Evolutionary conservation across 2,797 vertebrate genomes (phyloP), one percentile per base, ranked within the genome.

Genomic region (Thaleichthys pacificus): DNA sequence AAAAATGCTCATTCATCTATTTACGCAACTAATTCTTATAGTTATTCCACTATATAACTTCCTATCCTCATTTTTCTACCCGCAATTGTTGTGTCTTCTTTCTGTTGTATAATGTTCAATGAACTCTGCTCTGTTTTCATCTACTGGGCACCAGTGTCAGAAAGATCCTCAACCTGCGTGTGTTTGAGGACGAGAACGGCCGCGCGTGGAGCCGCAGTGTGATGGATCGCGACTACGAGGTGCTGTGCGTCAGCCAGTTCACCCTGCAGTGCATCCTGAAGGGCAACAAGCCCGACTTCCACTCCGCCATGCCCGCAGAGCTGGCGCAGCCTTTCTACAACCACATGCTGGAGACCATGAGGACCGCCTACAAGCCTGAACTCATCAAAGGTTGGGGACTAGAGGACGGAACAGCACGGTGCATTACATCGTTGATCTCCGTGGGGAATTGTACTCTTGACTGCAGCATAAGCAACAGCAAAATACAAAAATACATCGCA

Each of bases 261-360:
- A 99, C 97, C 5, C 94, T 99, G 32, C 97, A 99, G 86, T 97
- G 95, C 66, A 89, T 96, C 63, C 92, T 99, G 71, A 99, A 98
- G 85, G 97, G 94, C 62, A 98, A 98, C 92, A 99, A 99, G 83
- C 97, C 97, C 0, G 97, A 99, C 89, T 99, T 95, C 83, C 97
- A 99, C 85, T 80, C 89, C 62, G 97, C 97, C 71, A 98, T 98
- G 97, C 94, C 96, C 2, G 91, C 96, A 0, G 96, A 97, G 67
- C 88, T 95, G 78, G 94, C 97, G 0, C 94, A 97, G 84, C 91
- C 93, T 54, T 97, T 98, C 88, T 99, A 99, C 79, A 89, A 91
- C 85, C 93, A 88, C 91, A 95, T 99, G 80, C 83, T 99, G 87
- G 95, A 98, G 89, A 95, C 92, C 84, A 90, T 98, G 90, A 94